phyloP scores from a whole-genome alignment of 1,140 invertebrate species.

The Drosophila kohkoa region DNA sequence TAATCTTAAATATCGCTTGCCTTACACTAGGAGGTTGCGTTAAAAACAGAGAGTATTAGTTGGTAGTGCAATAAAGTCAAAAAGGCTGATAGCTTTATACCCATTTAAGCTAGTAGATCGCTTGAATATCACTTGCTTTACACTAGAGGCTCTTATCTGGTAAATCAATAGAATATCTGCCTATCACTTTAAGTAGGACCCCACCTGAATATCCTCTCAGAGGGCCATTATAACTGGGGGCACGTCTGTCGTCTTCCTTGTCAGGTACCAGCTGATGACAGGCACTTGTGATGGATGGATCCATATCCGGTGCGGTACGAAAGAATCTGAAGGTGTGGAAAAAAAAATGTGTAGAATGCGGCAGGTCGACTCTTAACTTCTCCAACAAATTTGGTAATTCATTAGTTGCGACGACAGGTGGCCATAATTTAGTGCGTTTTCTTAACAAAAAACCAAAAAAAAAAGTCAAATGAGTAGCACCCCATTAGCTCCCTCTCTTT shows the following conservation, averaged over 20 bases:
- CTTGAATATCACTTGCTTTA: no score
- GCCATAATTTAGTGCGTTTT: slow-evolving; percentile 58
- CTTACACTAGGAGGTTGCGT: no score
- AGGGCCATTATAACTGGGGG: not conserved
- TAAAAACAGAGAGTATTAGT: no score
- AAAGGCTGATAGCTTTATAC: no score
- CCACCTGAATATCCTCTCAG: no score
- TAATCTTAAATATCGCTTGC: no score
- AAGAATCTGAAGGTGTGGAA: slow-evolving; percentile 27
- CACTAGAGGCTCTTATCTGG: no score
- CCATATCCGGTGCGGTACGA: slow-evolving; percentile 64
- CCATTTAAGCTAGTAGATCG: no score
- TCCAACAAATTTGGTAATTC: slow-evolving; percentile 59
- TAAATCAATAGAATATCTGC: no score
- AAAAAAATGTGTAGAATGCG: slow-evolving; percentile 4
- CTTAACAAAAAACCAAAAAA: not conserved
- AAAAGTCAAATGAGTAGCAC: slow-evolving; percentile 68
- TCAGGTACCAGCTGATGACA: slow-evolving; percentile 32
- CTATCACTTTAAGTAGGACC: no score
- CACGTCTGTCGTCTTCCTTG: slow-evolving; percentile 24
- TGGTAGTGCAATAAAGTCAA: no score
- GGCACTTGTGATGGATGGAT: slow-evolving; percentile 59
- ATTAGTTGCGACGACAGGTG: slow-evolving; percentile 52
- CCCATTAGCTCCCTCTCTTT: slow-evolving; percentile 57
- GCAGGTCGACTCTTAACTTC: not conserved